These are phyloP conservation scores for Chiloscyllium punctatum DNA, from an alignment of 2,797 vertebrate genomes.

Conservation along the genomic window DNA sequence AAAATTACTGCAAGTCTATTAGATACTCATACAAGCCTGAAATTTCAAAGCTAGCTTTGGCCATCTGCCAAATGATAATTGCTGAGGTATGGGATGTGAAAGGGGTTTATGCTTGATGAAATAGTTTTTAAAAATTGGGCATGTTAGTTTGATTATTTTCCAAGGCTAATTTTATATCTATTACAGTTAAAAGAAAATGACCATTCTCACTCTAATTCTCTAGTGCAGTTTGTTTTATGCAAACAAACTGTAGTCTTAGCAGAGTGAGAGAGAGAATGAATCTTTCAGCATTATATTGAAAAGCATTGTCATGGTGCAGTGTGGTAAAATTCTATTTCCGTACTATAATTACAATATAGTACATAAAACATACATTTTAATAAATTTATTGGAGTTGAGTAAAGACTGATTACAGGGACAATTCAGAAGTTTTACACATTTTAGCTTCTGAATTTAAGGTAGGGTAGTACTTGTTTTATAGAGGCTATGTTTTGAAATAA, in stretches of 20 bases:
- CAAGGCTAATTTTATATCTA: background rate
- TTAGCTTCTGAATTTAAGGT: background rate
- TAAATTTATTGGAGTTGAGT: background rate
- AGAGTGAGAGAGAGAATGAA: background rate
- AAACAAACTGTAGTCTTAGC: background rate
- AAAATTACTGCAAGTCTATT: slow-evolving; percentile 15
- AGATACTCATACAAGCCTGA: background rate
- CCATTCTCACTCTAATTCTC: background rate
- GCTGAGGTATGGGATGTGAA: background rate
- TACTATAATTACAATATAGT: slow-evolving; percentile 18
- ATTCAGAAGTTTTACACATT: slow-evolving; percentile 11
- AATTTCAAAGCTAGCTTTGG: background rate
- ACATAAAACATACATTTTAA: background rate
- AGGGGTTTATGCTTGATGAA: background rate
- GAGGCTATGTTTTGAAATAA: background rate
- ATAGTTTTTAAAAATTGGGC: background rate
- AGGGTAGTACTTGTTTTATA: background rate
- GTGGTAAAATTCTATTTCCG: background rate
- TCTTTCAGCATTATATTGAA: background rate
- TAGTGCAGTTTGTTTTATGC: background rate
- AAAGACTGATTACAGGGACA: background rate
- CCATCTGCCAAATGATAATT: background rate
- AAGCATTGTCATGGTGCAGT: background rate
- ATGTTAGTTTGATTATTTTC: background rate
- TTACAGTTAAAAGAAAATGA: background rate